A percentile compares a stretch with the other conserved stretches of the same genome.
These are phyloP conservation scores for Babylonia areolata DNA, from an alignment of 1,140 invertebrate genomes.

Conservation along the genomic window DNA sequence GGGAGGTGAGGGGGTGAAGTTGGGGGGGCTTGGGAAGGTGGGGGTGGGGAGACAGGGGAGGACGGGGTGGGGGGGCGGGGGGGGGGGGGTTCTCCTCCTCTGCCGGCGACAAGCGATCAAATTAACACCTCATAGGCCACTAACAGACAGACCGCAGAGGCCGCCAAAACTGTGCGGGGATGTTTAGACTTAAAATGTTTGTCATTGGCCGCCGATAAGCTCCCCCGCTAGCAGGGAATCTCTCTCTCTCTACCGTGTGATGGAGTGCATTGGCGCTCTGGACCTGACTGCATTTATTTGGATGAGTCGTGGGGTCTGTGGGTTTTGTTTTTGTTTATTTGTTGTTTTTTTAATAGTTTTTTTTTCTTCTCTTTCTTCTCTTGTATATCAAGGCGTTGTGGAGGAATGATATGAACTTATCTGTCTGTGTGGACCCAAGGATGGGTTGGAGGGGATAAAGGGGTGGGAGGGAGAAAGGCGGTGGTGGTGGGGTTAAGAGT, in stretches of 20 bases:
- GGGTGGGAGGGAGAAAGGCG: no score
- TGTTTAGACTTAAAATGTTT: conserved; percentile 9
- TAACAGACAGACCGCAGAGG: not conserved
- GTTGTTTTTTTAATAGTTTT: no score
- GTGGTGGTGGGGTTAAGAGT: no score
- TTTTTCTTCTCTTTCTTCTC: no score
- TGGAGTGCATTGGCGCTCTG: not conserved
- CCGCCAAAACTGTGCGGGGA: not conserved
- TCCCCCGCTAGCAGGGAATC: not conserved
- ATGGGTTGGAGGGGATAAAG: no score
- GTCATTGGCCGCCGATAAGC: not conserved
- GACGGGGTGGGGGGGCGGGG: not conserved
- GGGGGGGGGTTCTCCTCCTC: no score
- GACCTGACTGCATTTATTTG: no score
- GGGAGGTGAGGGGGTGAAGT: not conserved
- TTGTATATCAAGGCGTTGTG: no score
- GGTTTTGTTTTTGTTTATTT: no score
- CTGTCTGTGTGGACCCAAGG: no score
- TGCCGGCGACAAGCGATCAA: not conserved
- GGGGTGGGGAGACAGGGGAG: not conserved
- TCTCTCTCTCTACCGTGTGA: not conserved
- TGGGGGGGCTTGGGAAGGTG: not conserved
- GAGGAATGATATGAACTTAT: no score
- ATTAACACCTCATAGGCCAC: not conserved
- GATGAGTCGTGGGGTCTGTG: no score